Evolutionary conservation across 1,140 invertebrate genomes (phyloP).

Genomic region (Proctacanthus coquilletti): DNA sequence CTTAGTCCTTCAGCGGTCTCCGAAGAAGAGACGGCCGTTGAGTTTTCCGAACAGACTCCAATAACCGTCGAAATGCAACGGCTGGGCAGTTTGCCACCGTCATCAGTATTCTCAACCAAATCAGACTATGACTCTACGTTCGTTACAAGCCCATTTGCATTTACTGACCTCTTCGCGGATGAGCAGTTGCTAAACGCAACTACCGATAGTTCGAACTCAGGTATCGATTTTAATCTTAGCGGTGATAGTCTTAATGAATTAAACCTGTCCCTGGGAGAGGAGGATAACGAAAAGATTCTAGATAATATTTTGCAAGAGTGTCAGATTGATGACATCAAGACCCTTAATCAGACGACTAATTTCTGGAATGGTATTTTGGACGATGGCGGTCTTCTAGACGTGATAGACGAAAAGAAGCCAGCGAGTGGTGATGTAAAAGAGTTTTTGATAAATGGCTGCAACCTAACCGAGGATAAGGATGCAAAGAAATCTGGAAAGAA

Average conservation of each 20-base stretch:
- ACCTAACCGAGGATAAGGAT: too few species aligned
- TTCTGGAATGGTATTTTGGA: conserved; percentile 29
- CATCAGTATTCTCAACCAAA: not conserved
- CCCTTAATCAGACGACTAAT: conserved; percentile 23
- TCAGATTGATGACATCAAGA: conserved; percentile 26
- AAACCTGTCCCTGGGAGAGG: conserved; percentile 19
- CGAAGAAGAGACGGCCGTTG: conserved; percentile 25
- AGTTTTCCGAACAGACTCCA: conserved; percentile 36
- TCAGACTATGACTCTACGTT: conserved; percentile 8
- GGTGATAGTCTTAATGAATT: conserved; percentile 26
- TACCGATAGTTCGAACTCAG: not conserved
- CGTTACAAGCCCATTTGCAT: conserved; percentile 21
- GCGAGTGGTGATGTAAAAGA: not conserved
- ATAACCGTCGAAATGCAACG: conserved; percentile 37
- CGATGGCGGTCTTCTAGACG: conserved; percentile 21
- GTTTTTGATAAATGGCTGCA: too few species aligned
- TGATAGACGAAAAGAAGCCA: conserved; percentile 16
- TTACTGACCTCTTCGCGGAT: conserved; percentile 24
- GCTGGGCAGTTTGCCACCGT: conserved; percentile 17
- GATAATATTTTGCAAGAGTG: conserved; percentile 28
- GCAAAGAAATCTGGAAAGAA: too few species aligned
- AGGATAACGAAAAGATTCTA: conserved; percentile 24
- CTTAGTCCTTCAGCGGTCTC: conserved; percentile 26
- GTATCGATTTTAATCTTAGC: conserved; percentile 24
- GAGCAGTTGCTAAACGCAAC: conserved; percentile 13